Evolutionary conservation across 2,113 vertebrate genomes (phyloP), one percentile per base, ranked within the genome.

Genomic region (Hippocampus zosterae): DNA sequence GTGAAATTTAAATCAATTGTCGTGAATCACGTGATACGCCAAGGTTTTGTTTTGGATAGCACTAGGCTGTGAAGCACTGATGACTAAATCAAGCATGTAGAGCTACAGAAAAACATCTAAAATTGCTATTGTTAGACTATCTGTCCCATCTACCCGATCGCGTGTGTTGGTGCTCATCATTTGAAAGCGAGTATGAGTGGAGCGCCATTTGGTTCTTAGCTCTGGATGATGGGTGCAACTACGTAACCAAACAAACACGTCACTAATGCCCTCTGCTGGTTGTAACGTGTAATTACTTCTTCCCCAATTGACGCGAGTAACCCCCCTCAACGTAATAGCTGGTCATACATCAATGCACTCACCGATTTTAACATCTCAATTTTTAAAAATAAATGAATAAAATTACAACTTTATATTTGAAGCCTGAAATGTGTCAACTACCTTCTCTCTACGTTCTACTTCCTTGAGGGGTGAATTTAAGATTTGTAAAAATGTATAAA

Each of bases 241-340:
- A 65, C 61, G 78, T 63, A 57, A 79, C 48, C 61, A 64, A 65
- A 65, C 21, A 64, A 65, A 46, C n/a, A 13, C 16, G 12, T 70
- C 77, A 65, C 67, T 72, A 78, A 53, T 37, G 80, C 61, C 84
- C 76, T 72, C 86, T 87, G 72, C 81, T 80, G 86, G 83, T 73
- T 15, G 3, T 55, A 44, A 8, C 8, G 13, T 25, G 41, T n/a
- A 37, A 33, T 68, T 67, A 25, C 56, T 57, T 12, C 33, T 59
- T 5, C 23, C 25, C 2, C 3, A 25, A 3, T 12, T 56, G 55
- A 25, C 4, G 23, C 25, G 1, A 3, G 3, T 18, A 16, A 16
- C 3, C 10, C 42, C 42, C 42, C 13, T 12, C 10, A 44, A 44
- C 10, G 33, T 37, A 13, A 13, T 2, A 15, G 5, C 33, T 37